Evolutionary conservation across 2,888 invertebrate genomes (phyloP), one percentile per base, ranked within the genome.

Genomic region (Phalera bucephala): DNA sequence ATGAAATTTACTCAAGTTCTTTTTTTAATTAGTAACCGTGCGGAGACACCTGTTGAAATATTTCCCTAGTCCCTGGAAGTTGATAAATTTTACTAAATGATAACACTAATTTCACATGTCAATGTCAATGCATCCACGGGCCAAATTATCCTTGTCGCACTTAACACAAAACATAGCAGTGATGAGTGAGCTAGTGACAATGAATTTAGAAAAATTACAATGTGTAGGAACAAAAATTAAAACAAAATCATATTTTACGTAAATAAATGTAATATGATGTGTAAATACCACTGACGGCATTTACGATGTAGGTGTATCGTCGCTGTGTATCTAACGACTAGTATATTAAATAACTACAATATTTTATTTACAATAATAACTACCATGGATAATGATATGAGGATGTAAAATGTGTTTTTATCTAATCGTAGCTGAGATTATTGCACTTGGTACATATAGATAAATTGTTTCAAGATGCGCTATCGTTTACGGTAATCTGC

Each of bases 281-380:
- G 22, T 40, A 44, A 31, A 51, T 33, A 43, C 43, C 33, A 29
- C 39, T 36, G 35, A 45, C 44, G 44, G 45, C 31, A 41, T 43
- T 33, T 49, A 47, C 43, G 46, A 29, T 35, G 36, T 35, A 54
- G 51, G 33, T 54, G 49, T 36, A 45, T 42, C 33, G 49, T 51
- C 50, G 53, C 49, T 45, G 36, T 52, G 50, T 56, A 55, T 50
- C 59, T 60, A 63, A 63, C 44, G 58, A 54, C 64, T 66, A 67
- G 52, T 64, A 58, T 66, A 64, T 58, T 66, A 67, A 50, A 64
- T 62, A 64, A 40, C 58, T 72, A 67, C 57, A 60, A 50, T 61
- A 64, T 59, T 63, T 57, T 74, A 72, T 78, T 60, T 74, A 78
- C 72, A 79, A 47, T 65, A 60, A 52, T 51, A 64, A 56, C 64